Evolutionary conservation across 2,888 invertebrate genomes (phyloP).

Genomic region (Ochlodes sylvanus): DNA sequence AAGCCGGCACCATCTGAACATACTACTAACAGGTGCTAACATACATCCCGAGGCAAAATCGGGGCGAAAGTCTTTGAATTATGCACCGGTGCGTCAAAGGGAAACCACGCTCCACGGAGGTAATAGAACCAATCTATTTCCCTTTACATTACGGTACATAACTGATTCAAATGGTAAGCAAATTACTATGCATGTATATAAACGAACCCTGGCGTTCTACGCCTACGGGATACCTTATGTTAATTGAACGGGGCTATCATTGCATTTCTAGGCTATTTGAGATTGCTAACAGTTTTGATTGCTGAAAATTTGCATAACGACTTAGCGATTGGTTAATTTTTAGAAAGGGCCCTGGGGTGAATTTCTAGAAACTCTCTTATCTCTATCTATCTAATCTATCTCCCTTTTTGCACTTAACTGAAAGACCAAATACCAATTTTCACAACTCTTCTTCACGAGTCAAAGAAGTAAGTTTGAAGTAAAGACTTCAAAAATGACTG

Average conservation of each 20-base stretch:
- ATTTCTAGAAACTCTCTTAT: too few relatives aligned
- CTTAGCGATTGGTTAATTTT: neutral
- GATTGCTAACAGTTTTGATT: neutral
- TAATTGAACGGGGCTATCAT: slow-evolving; percentile 26
- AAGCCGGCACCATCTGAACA: slow-evolving; percentile 27
- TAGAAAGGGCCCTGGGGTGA: too few relatives aligned
- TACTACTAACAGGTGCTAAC: slow-evolving; percentile 47
- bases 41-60: slow-evolving; percentile 48
- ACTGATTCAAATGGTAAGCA: slow-evolving; percentile 46
- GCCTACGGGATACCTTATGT: slow-evolving; percentile 15
- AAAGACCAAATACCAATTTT: too few relatives aligned
- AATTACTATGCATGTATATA: slow-evolving; percentile 38
- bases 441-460: too few relatives aligned
- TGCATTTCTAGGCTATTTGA: slow-evolving; percentile 16
- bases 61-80: slow-evolving; percentile 53
- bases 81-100: slow-evolving; percentile 54
- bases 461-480: too few relatives aligned
- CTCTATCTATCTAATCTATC: too few relatives aligned
- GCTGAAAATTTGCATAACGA: neutral
- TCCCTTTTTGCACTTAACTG: too few relatives aligned
- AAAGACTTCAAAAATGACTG: too few relatives aligned
- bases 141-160: slow-evolving; percentile 49
- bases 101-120: slow-evolving; percentile 49
- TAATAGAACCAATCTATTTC: slow-evolving; percentile 56
- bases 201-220: slow-evolving; percentile 16